Evolutionary conservation across 2,113 vertebrate genomes (phyloP), one percentile per base, ranked within the genome.

Genomic region (Sporophila hypoxantha): DNA sequence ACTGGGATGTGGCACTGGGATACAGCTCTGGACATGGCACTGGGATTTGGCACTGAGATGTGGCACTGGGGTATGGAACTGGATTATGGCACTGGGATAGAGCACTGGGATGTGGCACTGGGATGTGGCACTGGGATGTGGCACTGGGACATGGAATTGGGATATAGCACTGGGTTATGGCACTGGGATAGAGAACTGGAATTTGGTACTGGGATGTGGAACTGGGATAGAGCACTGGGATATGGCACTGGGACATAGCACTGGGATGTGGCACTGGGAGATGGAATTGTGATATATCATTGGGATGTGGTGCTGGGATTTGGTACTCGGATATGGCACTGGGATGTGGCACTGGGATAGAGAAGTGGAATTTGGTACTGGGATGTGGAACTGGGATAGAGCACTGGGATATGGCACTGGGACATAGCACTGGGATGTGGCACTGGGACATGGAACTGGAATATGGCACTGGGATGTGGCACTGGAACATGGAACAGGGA

Each of bases 381-480:
- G 23, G 47, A 49, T 8, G 1, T 9, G 8, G 23, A 3, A 49
- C 47, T 49, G 27, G 47, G 8, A 49, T 49, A 1, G 2, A 3
- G 49, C 5, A 17, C 26, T 29, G 49, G 49, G 26, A 29, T 10
- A 1, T 29, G 17, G 50, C 6, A 30, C 27, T 16, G 29, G 19
- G 41, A 44, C 7, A 2, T 1, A 2, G 6, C 0, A 16, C 9
- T 12, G 18, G 32, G 10, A 50, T 21, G 12, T 21, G 3, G 26
- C 3, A 9, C 7, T 37, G 34, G 65, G 34, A 37, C 22, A 0
- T 0, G 2, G 22, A 0, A 23, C 5, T 55, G 68, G 69, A 17
- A 56, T 9, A 0, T 0, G 2, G 5, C 0, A 3, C 2, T 23
- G 27, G 71, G 26, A 44, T 44, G 0, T 12, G 17, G 6, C 4